Conservation (phyloP, 1,140 invertebrate species). For the Centruroides sculpturatus region DNA sequence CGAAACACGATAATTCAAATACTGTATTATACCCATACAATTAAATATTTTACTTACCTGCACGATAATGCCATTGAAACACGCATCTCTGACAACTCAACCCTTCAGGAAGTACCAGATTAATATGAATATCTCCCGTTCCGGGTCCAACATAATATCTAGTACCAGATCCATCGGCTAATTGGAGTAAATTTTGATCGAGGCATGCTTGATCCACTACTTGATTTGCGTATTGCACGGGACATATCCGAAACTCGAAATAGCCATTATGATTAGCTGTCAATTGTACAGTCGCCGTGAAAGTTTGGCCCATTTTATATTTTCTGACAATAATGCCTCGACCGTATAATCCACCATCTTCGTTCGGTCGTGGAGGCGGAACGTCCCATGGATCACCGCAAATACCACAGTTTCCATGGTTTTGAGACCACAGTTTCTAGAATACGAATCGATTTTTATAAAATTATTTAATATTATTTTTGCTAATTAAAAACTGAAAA, state of each 20-base stretch:
- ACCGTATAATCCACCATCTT: constrained; percentile 71
- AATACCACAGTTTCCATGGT: constrained; percentile 65
- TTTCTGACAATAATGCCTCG: constrained; percentile 64
- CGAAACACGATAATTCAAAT: neutral
- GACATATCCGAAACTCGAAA: constrained; percentile 68
- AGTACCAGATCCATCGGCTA: constrained; percentile 32
- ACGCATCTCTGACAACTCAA: constrained; percentile 45
- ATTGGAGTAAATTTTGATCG: constrained; percentile 53
- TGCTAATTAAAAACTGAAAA: constrained; percentile 8
- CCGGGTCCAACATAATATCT: constrained; percentile 19
- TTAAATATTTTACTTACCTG: constrained; percentile 19
- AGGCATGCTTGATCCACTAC: constrained; percentile 68
- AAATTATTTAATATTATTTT: neutral
- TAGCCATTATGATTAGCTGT: constrained; percentile 79
- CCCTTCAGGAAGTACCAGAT: constrained; percentile 57
- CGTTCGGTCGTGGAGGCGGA: constrained; percentile 57
- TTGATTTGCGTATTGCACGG: constrained; percentile 59
- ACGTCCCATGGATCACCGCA: constrained; percentile 71
- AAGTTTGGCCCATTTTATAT: constrained; percentile 52
- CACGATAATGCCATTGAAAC: constrained; percentile 47
- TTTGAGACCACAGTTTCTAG: constrained; percentile 60
- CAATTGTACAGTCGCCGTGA: constrained; percentile 68
- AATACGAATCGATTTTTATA: neutral
- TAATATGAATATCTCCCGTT: constrained; percentile 47
- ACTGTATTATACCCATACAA: neutral